phyloP scores from a whole-genome alignment of 2,797 vertebrate species.

The Mus spretus region DNA sequence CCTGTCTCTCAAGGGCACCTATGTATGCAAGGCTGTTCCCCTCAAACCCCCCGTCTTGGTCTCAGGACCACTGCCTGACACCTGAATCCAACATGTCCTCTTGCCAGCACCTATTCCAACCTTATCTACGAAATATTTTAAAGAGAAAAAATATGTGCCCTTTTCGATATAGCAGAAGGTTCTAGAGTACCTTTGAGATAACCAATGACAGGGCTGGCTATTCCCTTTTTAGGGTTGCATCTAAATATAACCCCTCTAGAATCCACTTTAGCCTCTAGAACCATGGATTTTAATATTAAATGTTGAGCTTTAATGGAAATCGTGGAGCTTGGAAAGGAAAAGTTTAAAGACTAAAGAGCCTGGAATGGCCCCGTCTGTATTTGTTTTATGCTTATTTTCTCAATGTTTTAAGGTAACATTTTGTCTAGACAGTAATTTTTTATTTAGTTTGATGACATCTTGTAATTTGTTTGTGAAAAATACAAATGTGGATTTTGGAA shows the following conservation, averaged over 20 bases:
- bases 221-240: background rate
- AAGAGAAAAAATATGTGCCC: background rate
- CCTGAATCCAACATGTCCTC: background rate
- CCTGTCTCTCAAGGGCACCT: background rate
- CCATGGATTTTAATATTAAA: background rate
- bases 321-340: constrained; percentile 47
- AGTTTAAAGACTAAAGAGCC: constrained; percentile 7
- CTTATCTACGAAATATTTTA: background rate
- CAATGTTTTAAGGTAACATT: constrained; percentile 20
- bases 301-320: constrained; percentile 22
- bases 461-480: constrained; percentile 25
- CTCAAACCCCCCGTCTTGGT: background rate
- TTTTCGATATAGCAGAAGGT: background rate
- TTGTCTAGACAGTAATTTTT: constrained; percentile 35
- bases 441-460: background rate
- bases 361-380: background rate
- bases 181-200: background rate
- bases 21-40: rapidly evolving
- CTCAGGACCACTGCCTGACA: background rate
- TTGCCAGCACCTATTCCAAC: background rate
- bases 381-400: constrained; percentile 13
- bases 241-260: constrained; percentile 25
- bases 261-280: background rate
- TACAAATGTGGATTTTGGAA: constrained; percentile 39
- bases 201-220: background rate